Conservation (phyloP, 2,888 invertebrate genomes). For the Entomobrya multifasciata region DNA sequence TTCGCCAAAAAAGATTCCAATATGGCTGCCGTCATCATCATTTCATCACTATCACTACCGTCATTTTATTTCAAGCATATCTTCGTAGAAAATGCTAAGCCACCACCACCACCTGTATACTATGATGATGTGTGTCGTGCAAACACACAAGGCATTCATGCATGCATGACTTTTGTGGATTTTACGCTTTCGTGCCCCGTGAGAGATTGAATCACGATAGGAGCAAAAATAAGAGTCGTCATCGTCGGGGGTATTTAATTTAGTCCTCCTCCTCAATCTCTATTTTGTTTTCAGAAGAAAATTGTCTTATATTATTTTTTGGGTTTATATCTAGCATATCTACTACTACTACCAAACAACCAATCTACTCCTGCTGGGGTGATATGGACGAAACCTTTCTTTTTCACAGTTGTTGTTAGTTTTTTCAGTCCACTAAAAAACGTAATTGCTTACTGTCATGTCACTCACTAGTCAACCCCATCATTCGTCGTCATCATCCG, state of each 20-base stretch:
- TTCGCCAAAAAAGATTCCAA: constrained; percentile 55
- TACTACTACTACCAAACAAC: background rate
- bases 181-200: constrained; percentile 53
- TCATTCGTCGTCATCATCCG: constrained; percentile 37
- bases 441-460: constrained; percentile 61
- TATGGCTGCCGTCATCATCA: constrained; percentile 30
- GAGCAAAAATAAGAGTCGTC: background rate
- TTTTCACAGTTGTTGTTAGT: constrained; percentile 56
- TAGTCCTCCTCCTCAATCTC: constrained; percentile 37
- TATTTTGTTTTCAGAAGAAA: background rate
- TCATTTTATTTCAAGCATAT: background rate
- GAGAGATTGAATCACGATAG: constrained; percentile 47
- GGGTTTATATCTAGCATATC: no score
- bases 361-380: background rate
- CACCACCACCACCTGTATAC: background rate
- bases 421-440: constrained; percentile 26
- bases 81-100: background rate
- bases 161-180: constrained; percentile 53
- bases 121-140: no score
- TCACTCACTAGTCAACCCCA: constrained; percentile 26
- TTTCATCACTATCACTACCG: background rate
- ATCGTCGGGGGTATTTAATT: constrained; percentile 51
- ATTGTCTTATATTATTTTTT: constrained; percentile 8
- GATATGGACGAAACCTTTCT: constrained; percentile 16
- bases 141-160: constrained; percentile 11